These are phyloP conservation scores for Trachythela sp. DNA, from an alignment of 64 coral and sea anemone genomes.

Conservation along the genomic window DNA sequence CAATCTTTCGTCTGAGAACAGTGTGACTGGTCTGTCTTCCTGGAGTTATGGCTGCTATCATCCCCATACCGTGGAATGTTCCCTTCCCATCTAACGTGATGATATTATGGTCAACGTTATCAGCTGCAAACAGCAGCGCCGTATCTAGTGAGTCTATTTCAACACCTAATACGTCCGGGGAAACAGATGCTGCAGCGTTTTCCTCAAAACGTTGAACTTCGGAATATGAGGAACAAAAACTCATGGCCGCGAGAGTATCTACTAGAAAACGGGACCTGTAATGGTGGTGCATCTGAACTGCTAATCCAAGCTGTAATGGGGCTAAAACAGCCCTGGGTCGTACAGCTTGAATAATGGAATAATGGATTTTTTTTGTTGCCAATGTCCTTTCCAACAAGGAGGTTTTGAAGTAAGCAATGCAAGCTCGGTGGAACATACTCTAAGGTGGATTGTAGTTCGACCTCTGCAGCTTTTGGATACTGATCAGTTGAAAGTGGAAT, in stretches of 20 bases:
- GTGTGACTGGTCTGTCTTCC: background rate
- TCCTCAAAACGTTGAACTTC: conserved; percentile 10
- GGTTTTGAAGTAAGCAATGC: background rate
- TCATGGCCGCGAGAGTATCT: too few relatives aligned
- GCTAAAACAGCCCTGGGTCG: too few relatives aligned
- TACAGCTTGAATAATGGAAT: too few relatives aligned
- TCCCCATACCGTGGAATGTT: background rate
- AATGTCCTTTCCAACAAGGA: conserved; percentile 11
- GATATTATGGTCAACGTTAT: too few relatives aligned
- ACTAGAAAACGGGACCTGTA: too few relatives aligned
- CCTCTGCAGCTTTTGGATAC: background rate
- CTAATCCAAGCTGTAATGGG: too few relatives aligned
- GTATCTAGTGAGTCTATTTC: too few relatives aligned
- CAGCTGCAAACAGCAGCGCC: background rate
- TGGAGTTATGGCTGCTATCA: background rate
- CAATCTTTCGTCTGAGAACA: background rate
- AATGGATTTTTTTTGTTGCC: too few relatives aligned
- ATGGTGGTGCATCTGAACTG: too few relatives aligned
- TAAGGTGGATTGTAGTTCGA: background rate
- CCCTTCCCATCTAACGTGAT: background rate
- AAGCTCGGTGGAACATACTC: background rate
- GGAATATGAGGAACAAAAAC: too few relatives aligned
- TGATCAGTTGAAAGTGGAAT: background rate
- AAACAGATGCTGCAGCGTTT: too few relatives aligned
- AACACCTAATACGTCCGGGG: too few relatives aligned